Conservation (phyloP, 2,888 invertebrate species). For the Allophyes oxyacanthae region DNA sequence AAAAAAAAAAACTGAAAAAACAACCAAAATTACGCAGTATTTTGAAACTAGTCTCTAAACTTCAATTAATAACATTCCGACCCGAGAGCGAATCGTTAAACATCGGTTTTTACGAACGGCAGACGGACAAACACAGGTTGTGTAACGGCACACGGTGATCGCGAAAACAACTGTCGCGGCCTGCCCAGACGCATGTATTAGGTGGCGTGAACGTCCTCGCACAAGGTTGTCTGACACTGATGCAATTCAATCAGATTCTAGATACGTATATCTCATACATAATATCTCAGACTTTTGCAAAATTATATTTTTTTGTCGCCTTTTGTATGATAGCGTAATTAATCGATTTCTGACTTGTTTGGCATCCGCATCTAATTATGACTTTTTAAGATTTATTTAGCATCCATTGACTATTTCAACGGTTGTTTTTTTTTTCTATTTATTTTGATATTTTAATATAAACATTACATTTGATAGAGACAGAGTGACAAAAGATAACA, state of each 20-base stretch:
- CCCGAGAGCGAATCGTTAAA: slow-evolving; percentile 28
- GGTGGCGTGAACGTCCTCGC: slow-evolving; percentile 71
- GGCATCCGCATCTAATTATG: slow-evolving; percentile 37
- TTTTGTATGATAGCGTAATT: slow-evolving; percentile 38
- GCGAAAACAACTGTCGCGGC: slow-evolving; percentile 59
- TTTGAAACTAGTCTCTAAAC: slow-evolving; percentile 23
- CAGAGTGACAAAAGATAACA: slow-evolving; percentile 27
- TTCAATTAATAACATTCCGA: slow-evolving; percentile 34
- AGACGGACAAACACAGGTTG: slow-evolving; percentile 48
- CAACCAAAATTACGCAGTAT: slow-evolving; percentile 18
- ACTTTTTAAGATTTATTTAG: slow-evolving; percentile 17
- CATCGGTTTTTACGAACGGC: slow-evolving; percentile 40
- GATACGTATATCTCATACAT: slow-evolving; percentile 54
- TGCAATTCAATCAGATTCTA: slow-evolving; percentile 65
- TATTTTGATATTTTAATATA: slow-evolving; percentile 6
- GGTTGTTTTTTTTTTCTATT: neutral
- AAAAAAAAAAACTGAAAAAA: slow-evolving; percentile 1
- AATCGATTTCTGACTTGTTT: slow-evolving; percentile 37
- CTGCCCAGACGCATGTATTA: slow-evolving; percentile 71
- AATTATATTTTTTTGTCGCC: slow-evolving; percentile 30
- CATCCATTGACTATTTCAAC: slow-evolving; percentile 22
- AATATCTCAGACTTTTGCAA: slow-evolving; percentile 31
- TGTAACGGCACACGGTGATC: slow-evolving; percentile 57
- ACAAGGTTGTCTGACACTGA: slow-evolving; percentile 73
- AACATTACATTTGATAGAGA: slow-evolving; percentile 4